These are phyloP conservation scores for Chloroceryle amazona DNA, from an alignment of 2,797 vertebrate species.

Conservation along the genomic window DNA sequence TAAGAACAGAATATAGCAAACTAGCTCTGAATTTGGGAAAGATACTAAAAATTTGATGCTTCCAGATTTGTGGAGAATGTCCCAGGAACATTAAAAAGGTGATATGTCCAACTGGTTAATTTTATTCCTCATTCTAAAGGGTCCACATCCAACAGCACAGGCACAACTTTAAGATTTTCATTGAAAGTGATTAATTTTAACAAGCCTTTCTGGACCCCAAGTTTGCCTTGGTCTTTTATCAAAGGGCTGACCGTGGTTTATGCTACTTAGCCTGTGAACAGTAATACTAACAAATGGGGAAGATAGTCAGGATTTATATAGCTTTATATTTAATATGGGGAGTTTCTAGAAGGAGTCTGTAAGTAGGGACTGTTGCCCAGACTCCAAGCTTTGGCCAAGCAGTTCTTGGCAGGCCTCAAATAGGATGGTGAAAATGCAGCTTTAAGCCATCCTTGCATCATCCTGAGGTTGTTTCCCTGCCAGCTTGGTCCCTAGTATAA, in stretches of 20 bases:
- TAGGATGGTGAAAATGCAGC: slow-evolving; percentile 52
- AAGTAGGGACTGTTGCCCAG: slow-evolving; percentile 47
- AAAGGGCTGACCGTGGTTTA: not conserved
- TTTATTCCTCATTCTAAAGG: slow-evolving; percentile 1
- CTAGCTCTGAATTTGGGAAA: not conserved
- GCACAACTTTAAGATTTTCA: not conserved
- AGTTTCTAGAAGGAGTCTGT: slow-evolving; percentile 44
- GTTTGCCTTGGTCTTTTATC: slow-evolving; percentile 7
- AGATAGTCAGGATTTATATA: slow-evolving; percentile 14
- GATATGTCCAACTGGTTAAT: not conserved
- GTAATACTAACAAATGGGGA: not conserved
- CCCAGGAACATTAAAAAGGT: not conserved
- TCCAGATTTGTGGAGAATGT: not conserved
- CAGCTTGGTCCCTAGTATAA: slow-evolving; percentile 6
- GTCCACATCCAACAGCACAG: not conserved
- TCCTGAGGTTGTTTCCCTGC: not conserved
- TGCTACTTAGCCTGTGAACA: not conserved
- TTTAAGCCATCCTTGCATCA: slow-evolving; percentile 55
- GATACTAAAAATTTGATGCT: not conserved
- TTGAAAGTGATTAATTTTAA: slow-evolving; percentile 9
- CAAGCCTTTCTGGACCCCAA: not conserved
- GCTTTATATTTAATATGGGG: slow-evolving; percentile 33
- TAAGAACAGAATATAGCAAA: not conserved
- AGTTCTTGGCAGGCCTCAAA: slow-evolving; percentile 43
- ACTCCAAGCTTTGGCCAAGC: slow-evolving; percentile 28